Conservation (phyloP, 1,140 invertebrate genomes). For the Lineus longissimus region DNA sequence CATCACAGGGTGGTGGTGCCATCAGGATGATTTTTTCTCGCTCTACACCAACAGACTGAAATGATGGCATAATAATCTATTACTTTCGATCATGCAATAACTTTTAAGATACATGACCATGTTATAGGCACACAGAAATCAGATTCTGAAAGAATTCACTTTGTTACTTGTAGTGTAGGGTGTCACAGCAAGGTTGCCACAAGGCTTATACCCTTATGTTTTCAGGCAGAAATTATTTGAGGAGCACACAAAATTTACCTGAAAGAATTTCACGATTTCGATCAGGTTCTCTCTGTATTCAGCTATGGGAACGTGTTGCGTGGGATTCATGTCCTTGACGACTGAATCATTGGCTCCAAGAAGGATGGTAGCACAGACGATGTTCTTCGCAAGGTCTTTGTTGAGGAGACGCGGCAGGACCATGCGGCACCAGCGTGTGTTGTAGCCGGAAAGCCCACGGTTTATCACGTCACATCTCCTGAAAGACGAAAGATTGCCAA, state of each 20-base stretch:
- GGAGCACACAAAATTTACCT: conserved; percentile 24
- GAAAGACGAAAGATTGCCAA: not conserved
- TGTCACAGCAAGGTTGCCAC: not conserved
- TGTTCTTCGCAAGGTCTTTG: conserved; percentile 28
- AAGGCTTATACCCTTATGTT: not conserved
- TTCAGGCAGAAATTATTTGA: not conserved
- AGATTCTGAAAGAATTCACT: not conserved
- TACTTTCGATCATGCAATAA: not conserved
- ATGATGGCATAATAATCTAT: no score
- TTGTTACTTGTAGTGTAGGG: not conserved
- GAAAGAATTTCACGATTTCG: conserved; percentile 44
- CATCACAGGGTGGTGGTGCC: conserved; percentile 42
- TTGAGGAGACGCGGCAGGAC: conserved; percentile 44
- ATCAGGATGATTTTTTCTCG: conserved; percentile 48
- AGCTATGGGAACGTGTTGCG: conserved; percentile 50
- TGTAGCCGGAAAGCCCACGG: conserved; percentile 55
- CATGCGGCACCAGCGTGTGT: conserved; percentile 41
- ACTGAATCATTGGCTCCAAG: conserved; percentile 54
- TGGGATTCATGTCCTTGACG: conserved; percentile 25
- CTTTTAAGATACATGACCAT: not conserved
- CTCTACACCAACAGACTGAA: conserved; percentile 37
- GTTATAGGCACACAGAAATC: not conserved
- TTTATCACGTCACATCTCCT: conserved; percentile 54
- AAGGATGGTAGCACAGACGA: conserved; percentile 45
- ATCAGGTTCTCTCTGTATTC: conserved; percentile 44